These are phyloP conservation scores for Anabas testudineus DNA, from an alignment of 2,797 vertebrate genomes.

Conservation along the genomic window DNA sequence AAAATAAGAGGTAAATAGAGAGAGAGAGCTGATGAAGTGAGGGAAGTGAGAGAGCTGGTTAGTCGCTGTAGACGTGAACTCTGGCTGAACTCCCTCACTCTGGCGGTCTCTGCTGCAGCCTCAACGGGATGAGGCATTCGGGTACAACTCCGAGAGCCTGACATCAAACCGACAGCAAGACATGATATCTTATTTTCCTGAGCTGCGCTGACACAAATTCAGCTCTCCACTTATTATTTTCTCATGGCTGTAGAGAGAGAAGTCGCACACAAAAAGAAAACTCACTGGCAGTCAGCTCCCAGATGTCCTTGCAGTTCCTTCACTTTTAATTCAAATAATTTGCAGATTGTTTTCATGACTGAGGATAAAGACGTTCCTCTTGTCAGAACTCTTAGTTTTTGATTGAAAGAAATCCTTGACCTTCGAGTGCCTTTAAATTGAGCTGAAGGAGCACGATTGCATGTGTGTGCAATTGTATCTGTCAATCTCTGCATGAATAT, in stretches of 20 bases:
- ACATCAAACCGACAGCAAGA: slow-evolving; percentile 96
- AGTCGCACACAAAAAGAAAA: slow-evolving; percentile 80
- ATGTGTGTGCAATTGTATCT: slow-evolving; percentile 86
- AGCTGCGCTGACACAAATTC: slow-evolving; percentile 95
- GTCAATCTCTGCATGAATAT: slow-evolving; percentile 79
- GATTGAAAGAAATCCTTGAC: slow-evolving; percentile 82
- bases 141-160: slow-evolving; percentile 91
- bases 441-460: slow-evolving; percentile 75
- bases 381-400: slow-evolving; percentile 76
- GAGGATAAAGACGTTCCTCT: slow-evolving; percentile 88
- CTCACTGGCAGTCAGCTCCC: slow-evolving; percentile 84
- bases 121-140: slow-evolving; percentile 91
- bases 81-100: slow-evolving; percentile 91
- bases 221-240: slow-evolving; percentile 93
- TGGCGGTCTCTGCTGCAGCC: slow-evolving; percentile 88
- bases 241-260: slow-evolving; percentile 83
- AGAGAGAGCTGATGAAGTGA: slow-evolving; percentile 67
- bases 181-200: slow-evolving; percentile 99
- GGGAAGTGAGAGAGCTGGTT: slow-evolving; percentile 80
- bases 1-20: slow-evolving; percentile 57
- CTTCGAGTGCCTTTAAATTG: slow-evolving; percentile 79
- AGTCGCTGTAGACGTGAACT: slow-evolving; percentile 93
- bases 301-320: slow-evolving; percentile 87
- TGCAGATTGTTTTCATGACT: slow-evolving; percentile 86
- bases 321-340: slow-evolving; percentile 92